These are phyloP conservation scores for Syrrhaptes paradoxus DNA, from an alignment of 2,113 vertebrate species.

Conservation along the genomic window DNA sequence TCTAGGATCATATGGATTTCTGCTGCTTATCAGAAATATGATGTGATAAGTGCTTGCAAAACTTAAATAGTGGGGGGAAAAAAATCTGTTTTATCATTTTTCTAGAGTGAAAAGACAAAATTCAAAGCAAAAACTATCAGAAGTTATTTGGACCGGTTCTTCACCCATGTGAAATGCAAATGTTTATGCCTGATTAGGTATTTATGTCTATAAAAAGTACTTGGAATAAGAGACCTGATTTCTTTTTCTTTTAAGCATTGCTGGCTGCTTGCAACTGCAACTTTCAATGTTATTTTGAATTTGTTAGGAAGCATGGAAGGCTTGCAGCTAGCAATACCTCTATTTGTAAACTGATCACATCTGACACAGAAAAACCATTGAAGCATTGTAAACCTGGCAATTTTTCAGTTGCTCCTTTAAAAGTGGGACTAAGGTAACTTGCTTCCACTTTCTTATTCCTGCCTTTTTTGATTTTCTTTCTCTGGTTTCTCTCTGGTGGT, in stretches of 20 bases:
- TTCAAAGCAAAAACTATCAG: neutral
- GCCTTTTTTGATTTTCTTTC: neutral
- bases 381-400: neutral
- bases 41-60: neutral
- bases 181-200: neutral
- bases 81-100: neutral
- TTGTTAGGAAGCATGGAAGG: neutral
- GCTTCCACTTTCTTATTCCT: neutral
- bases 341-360: slow-evolving; percentile 58
- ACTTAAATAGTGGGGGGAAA: neutral
- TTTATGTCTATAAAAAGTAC: neutral
- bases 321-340: neutral
- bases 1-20: neutral
- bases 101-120: neutral
- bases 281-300: neutral
- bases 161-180: neutral
- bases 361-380: slow-evolving; percentile 48
- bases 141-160: neutral
- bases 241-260: neutral
- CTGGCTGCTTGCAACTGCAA: neutral
- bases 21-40: neutral
- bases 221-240: neutral
- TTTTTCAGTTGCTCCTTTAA: neutral
- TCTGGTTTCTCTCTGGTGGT: neutral
- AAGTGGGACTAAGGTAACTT: neutral